phyloP scores from a whole-genome alignment of 2,888 invertebrate species.

The Amblyjoppa fuscipennis region DNA sequence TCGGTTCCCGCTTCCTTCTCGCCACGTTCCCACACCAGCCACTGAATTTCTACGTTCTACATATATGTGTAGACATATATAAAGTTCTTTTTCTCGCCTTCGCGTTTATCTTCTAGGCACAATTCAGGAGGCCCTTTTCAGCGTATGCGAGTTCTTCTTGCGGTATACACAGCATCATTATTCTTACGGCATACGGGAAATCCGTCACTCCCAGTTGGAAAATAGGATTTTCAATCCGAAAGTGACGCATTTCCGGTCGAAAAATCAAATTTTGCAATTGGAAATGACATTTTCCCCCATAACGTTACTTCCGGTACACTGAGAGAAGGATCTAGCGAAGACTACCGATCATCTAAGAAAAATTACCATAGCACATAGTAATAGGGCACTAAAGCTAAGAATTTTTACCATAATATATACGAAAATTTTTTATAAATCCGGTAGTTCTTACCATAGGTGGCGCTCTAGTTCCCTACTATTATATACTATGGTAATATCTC shows the following conservation, averaged over 20 bases:
- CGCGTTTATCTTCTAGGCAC: not conserved
- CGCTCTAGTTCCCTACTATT: too few relatives aligned
- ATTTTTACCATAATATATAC: too few relatives aligned
- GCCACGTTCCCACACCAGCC: slow-evolving; percentile 34
- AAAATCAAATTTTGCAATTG: not conserved
- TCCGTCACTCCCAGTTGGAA: not conserved
- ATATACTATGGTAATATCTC: too few relatives aligned
- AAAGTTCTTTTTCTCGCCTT: slow-evolving; percentile 1
- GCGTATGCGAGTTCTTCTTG: not conserved
- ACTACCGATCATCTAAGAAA: too few relatives aligned
- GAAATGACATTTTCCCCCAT: too few relatives aligned
- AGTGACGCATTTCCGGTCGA: not conserved
- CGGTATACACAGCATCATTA: not conserved
- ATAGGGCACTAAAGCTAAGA: too few relatives aligned
- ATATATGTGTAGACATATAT: not conserved
- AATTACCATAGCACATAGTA: too few relatives aligned
- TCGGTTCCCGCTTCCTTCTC: slow-evolving; percentile 42
- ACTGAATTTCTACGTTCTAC: slow-evolving; percentile 43
- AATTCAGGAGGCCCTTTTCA: not conserved
- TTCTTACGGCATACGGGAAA: not conserved
- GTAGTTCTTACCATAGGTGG: too few relatives aligned
- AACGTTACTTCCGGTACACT: too few relatives aligned
- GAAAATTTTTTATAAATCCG: too few relatives aligned
- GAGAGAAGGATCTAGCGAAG: too few relatives aligned
- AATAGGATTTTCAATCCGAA: not conserved